Percentiles rank a stretch among this genome's conserved stretches.
These are phyloP conservation scores for Lithobates pipiens DNA, from an alignment of 2,797 vertebrate genomes.

Conservation along the genomic window DNA sequence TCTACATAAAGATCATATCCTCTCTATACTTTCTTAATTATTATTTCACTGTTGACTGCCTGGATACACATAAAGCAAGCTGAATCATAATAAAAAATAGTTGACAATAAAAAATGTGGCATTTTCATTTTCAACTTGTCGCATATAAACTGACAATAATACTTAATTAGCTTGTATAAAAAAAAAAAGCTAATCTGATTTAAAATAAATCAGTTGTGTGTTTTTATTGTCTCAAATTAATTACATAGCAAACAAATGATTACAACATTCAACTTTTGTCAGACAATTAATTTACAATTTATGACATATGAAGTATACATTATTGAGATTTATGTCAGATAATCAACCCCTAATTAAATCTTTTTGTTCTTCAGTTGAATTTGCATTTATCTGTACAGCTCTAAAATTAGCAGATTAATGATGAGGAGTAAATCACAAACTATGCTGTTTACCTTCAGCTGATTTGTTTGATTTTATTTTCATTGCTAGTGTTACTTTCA, in stretches of 20 bases:
- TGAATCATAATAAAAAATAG: background rate
- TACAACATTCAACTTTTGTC: conserved; percentile 51
- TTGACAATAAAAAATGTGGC: background rate
- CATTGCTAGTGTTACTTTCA: background rate
- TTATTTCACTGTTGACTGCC: background rate
- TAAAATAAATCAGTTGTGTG: conserved; percentile 45
- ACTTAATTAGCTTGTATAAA: conserved; percentile 52
- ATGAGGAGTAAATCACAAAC: conserved; percentile 23
- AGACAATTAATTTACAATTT: conserved; percentile 50
- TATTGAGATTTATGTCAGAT: conserved; percentile 42
- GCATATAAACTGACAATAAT: conserved; percentile 28
- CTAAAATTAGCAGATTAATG: conserved; percentile 45
- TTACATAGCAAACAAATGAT: conserved; percentile 52
- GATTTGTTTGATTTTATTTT: background rate
- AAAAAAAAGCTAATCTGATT: conserved; percentile 43
- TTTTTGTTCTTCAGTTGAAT: conserved; percentile 27
- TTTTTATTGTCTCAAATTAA: conserved; percentile 52
- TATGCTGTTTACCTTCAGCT: conserved; percentile 17
- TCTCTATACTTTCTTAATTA: background rate
- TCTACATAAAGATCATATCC: background rate
- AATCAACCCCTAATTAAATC: conserved; percentile 48
- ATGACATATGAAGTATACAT: conserved; percentile 36
- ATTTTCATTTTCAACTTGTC: conserved; percentile 19
- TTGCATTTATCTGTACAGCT: conserved; percentile 33
- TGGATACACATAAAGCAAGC: background rate